Evolutionary conservation across 1,140 invertebrate genomes (phyloP), one percentile per base, ranked within the genome.

Genomic region (Chelonus insularis): DNA sequence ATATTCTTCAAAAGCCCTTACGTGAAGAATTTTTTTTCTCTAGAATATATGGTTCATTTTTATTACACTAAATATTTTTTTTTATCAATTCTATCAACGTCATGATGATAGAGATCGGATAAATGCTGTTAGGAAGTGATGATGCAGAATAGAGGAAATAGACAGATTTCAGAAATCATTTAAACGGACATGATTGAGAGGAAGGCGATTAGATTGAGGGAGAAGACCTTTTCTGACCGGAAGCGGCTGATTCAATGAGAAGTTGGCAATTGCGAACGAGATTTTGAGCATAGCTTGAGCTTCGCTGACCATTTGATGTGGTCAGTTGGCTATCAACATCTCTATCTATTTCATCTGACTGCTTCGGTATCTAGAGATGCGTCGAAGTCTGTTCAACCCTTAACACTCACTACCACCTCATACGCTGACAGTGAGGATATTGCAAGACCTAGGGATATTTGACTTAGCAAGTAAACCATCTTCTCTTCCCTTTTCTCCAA

Each of bases 401-500:
- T 65, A 39, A 45, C 60, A 39, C 62, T 62, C 66, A 69, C 64
- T 69, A 55, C 67, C 69, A 70, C 71, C 71, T 73, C 72, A 71
- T 64, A 68, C 66, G 64, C 50, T 65, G 64, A 62, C 43, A 32
- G 60, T 57, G 67, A 70, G 72, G 72, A 74, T 76, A 76, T 76
- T 76, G 68, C 71, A 68, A 69, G 67, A 12, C 8, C 65, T 59
- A 63, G 67, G 71, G 73, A 68, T 76, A 72, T 76, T 76, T 76
- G 72, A 76, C 71, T 76, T 76, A 70, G 67, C 72, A 73, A 73
- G 73, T 74, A 74, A 76, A 76, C 69, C 72, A 72, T 67, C 63
- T 45, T 64, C 45, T 60, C 21, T 59, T 36, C 11, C 51, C 11
- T 51, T 25, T 6, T n/a, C 37, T 60, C 50, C 11, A 45, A 36